Evolutionary conservation across 2,113 vertebrate genomes (phyloP).

Genomic region (Ophthalmolycus amberensis): DNA sequence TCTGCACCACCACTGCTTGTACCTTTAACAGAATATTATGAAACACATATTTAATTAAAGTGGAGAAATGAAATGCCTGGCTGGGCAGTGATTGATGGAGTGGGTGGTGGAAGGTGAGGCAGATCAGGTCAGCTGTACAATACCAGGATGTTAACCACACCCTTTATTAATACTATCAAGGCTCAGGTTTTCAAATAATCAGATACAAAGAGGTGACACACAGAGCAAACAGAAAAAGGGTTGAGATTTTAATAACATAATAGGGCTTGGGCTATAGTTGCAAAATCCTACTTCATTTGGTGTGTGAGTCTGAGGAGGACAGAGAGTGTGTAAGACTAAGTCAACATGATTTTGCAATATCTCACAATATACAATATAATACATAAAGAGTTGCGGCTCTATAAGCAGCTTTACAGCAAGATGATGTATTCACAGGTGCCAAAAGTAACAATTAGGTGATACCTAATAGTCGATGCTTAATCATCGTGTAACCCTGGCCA

Average conservation of each 20-base stretch:
- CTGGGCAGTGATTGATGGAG: constrained; percentile 39
- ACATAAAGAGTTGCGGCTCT: neutral
- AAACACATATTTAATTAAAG: constrained; percentile 9
- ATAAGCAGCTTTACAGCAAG: neutral
- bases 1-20: neutral
- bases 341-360: neutral
- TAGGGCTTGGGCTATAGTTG: neutral
- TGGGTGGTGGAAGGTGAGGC: constrained; percentile 30
- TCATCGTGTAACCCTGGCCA: neutral
- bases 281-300: neutral
- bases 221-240: constrained; percentile 38
- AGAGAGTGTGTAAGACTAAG: neutral
- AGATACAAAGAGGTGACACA: constrained; percentile 49
- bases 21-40: neutral
- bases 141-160: constrained; percentile 53
- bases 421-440: neutral
- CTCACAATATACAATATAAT: neutral
- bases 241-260: constrained; percentile 19
- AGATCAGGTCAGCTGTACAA: constrained; percentile 27
- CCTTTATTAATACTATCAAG: constrained; percentile 55
- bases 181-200: constrained; percentile 43
- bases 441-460: neutral
- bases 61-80: constrained; percentile 10
- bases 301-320: neutral
- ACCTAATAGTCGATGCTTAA: neutral